Evolutionary conservation across 2,797 vertebrate genomes (phyloP), one percentile per base, ranked within the genome.

Genomic region (Podargus strigoides): DNA sequence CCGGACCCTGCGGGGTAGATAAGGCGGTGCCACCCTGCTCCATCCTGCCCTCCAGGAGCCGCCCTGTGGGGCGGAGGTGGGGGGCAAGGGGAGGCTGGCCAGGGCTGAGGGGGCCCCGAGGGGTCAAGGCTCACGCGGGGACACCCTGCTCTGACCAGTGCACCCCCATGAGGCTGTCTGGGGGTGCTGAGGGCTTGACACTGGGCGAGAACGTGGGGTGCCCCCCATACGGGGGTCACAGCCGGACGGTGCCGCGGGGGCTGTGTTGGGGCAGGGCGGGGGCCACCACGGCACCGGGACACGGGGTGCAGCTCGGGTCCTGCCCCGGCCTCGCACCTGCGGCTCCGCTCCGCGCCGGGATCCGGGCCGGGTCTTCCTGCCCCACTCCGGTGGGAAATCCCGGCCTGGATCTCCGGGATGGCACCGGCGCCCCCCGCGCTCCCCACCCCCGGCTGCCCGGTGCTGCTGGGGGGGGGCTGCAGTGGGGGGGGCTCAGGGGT

Each of bases 1-100:
- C 87, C 83, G 12, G 66, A 22, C 91, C 70, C 80, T 75, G 74
- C 78, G 74, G 93, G 94, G 94, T 90, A 92, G 76, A 78, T 59
- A 9, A 70, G 74, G 77, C 59, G 62, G 88, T 41, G 66, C 69
- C 75, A 19, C 78, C 50, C 79, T 3, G 28, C 36, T 50, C 66
- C 80, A 49, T 55, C 70, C 78, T 56, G 66, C 77, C 75, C 79
- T 47, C 89, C 75, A 84, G 86, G 91, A 90, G 90, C 62, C 8
- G 63, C 36, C 15, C 28, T 6, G 14, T 27, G 24, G 53, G 77
- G 34, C 5, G 21, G 24, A 3, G 15, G 15, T 2, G 13, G n/a
- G 26, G 26, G 34, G 30, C 1, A 4, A 1, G 20, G 22, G 12
- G 16, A 12, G 27, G 7, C 53, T 7, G 41, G 52, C 22, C 24